Evolutionary conservation across 2,797 vertebrate species (phyloP).

Genomic region (Mallotus villosus): DNA sequence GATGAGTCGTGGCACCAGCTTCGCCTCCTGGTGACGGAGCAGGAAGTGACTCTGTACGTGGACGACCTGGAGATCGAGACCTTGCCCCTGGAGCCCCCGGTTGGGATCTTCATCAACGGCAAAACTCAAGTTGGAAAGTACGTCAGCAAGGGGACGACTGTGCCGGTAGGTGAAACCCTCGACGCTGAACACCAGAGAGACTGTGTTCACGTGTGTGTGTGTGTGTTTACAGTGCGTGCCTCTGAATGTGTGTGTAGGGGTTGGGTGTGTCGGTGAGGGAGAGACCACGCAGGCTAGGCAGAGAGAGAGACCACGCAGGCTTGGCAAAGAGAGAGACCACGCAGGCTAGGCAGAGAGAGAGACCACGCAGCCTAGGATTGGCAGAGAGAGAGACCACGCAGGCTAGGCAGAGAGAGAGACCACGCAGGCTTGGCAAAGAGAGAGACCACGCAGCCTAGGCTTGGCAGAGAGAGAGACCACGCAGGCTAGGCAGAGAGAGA

Average conservation of each 20-base stretch:
- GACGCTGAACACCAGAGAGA: slow-evolving; percentile 24
- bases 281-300: slow-evolving; percentile 28
- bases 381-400: slow-evolving; percentile 20
- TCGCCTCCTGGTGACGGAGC: slow-evolving; percentile 91
- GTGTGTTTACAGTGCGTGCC: background rate
- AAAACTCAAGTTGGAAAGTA: slow-evolving; percentile 97
- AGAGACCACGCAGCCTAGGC: slow-evolving; percentile 28
- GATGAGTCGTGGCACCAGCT: slow-evolving; percentile 96
- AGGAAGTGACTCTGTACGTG: slow-evolving; percentile 88
- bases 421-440: slow-evolving; percentile 28
- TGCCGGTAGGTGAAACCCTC: slow-evolving; percentile 80
- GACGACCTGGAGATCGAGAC: slow-evolving; percentile 88
- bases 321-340: slow-evolving; percentile 14
- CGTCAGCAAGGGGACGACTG: slow-evolving; percentile 90
- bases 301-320: slow-evolving; percentile 23
- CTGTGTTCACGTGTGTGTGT: background rate
- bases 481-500: slow-evolving; percentile 21
- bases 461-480: slow-evolving; percentile 13
- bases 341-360: slow-evolving; percentile 21
- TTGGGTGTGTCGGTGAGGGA: background rate
- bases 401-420: slow-evolving; percentile 11
- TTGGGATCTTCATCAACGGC: slow-evolving; percentile 95
- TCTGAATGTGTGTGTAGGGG: too few species aligned
- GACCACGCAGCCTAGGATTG: slow-evolving; percentile 30
- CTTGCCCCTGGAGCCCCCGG: slow-evolving; percentile 81